Base-by-base conservation (phyloP, 2,888 invertebrate species). In the Cordilura impudica region DNA sequence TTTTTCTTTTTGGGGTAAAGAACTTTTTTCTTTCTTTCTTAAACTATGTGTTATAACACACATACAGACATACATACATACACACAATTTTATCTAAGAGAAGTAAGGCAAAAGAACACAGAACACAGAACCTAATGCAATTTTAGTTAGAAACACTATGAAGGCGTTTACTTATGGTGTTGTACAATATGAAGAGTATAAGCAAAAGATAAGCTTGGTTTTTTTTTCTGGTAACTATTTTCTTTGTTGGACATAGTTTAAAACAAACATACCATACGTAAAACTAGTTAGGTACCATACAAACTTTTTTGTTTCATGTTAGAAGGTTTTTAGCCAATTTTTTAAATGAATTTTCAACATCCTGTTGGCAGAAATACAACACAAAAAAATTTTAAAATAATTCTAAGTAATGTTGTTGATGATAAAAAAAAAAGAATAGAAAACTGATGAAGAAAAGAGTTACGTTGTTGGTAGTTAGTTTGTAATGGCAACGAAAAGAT, bases 301-400 rank as follows among this genome's bases (percentile, higher is more conserved):
- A 0, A 39, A 53, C 56, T 43, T 31, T 47, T 66, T 43, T 56
- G 45, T 12, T 70, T 60, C 49, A 65, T 70, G 45, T 65, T 47
- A 53, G 14, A 49, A 45, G 56, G 21, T 16, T 66, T 54, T 79
- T 72, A 35, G 26, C 31, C 63, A 72, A 67, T 67, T 71, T 72
- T n/a, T 75, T 75, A 75, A 79, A 79, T 79, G 79, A 79, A 75
- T 79, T 75, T 79, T 69, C 79, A 79, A 79, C 79, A 75, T 79
- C 66, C 79, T 79, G 75, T 75, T 72, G 61, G 10, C 49, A 43
- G 35, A 58, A 65, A 47, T 47, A 47, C 31, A 31, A 54, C 43
- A 66, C 14, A 66, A 53, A 39, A 71, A 77, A 54, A 60, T 49
- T 8, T 60, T 35, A 61, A 71, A 77, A 71, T 61, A 60, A 72